Conservation (phyloP, 1,140 invertebrate genomes). For the Archegozetes longisetosus region DNA sequence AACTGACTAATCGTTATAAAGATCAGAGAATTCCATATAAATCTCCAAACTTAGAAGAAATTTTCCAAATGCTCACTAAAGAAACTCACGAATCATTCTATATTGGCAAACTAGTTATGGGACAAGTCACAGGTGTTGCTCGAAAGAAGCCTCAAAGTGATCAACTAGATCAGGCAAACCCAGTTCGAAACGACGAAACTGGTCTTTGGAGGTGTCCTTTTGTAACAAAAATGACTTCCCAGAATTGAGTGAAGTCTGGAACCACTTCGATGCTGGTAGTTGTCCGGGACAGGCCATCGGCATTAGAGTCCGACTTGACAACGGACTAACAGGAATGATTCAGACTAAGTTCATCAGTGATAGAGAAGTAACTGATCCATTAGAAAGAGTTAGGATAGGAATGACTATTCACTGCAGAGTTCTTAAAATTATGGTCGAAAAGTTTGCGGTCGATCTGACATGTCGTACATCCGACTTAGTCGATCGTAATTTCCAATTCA, state of each 20-base stretch:
- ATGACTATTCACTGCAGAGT: constrained; percentile 87
- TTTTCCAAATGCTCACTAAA: constrained; percentile 90
- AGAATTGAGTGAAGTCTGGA: constrained; percentile 91
- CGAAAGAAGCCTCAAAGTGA: constrained; percentile 78
- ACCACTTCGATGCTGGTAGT: constrained; percentile 86
- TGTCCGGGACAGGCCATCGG: constrained; percentile 92
- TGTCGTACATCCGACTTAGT: constrained; percentile 79
- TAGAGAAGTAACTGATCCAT: constrained; percentile 77
- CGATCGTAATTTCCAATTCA: constrained; percentile 62
- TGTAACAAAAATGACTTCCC: constrained; percentile 89
- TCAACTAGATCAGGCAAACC: constrained; percentile 85
- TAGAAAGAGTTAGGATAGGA: constrained; percentile 64
- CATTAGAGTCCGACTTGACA: constrained; percentile 73
- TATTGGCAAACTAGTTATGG: constrained; percentile 47
- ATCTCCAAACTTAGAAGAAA: constrained; percentile 61
- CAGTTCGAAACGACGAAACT: constrained; percentile 79
- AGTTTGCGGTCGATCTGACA: constrained; percentile 84
- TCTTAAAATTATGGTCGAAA: constrained; percentile 84
- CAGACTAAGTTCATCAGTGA: constrained; percentile 90
- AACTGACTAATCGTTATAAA: constrained; percentile 88
- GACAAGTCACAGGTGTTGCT: constrained; percentile 34
- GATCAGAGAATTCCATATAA: constrained; percentile 67
- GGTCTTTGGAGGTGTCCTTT: constrained; percentile 90
- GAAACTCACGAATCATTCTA: constrained; percentile 90
- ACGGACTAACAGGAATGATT: constrained; percentile 85